phyloP scores from a whole-genome alignment of 1,140 invertebrate species.

The Nasonia vitripennis region DNA sequence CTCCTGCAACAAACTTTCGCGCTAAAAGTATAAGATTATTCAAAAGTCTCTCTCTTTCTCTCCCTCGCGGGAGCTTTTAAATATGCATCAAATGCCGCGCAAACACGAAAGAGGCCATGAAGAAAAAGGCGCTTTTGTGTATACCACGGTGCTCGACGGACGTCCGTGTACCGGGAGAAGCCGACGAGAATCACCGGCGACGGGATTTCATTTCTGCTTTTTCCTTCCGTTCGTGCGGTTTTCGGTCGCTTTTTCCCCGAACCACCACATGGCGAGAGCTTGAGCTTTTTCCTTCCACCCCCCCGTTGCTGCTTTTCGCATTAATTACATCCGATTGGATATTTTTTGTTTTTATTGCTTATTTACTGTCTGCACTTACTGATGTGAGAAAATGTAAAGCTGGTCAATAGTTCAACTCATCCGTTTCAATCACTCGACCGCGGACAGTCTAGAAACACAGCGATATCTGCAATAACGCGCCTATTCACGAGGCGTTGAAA shows the following conservation, averaged over 20 bases:
- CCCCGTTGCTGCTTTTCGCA: background rate
- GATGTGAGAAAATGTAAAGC: no score
- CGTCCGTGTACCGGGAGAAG: background rate
- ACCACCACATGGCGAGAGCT: background rate
- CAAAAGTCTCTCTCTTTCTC: background rate
- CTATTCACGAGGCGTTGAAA: no score
- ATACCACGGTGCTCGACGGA: background rate
- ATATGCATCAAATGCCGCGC: conserved; percentile 15
- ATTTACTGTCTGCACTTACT: no score
- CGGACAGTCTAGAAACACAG: background rate
- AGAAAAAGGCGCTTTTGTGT: background rate
- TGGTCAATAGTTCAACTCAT: no score
- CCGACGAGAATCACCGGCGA: background rate
- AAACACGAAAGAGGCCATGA: background rate
- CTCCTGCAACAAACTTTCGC: background rate
- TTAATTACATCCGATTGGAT: background rate
- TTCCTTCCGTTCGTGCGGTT: background rate
- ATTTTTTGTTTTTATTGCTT: no score
- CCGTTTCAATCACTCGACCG: background rate
- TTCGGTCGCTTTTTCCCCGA: background rate
- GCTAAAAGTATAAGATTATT: background rate
- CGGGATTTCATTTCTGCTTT: background rate
- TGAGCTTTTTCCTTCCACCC: background rate
- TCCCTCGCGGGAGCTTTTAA: background rate
- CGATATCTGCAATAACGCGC: no score